Evolutionary conservation across 2,888 invertebrate species (phyloP).

Genomic region (Enchytraeus crypticus): DNA sequence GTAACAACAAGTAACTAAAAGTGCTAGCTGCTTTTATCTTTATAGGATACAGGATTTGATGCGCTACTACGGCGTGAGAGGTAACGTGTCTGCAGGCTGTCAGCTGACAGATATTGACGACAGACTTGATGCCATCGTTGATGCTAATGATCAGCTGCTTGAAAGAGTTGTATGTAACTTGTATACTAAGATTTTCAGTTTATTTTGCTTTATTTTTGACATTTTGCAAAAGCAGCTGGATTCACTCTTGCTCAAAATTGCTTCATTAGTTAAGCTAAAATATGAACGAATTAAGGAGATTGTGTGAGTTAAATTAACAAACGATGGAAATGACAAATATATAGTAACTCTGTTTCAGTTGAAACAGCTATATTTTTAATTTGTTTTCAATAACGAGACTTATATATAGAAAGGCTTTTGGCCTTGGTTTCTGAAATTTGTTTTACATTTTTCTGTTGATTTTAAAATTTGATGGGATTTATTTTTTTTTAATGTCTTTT

Average conservation of each 20-base stretch:
- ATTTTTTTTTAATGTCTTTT: neutral
- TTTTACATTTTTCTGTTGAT: neutral
- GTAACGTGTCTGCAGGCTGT: slow-evolving; percentile 22
- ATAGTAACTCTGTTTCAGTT: no score
- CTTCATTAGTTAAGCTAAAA: no score
- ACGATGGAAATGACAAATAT: no score
- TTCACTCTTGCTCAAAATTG: no score
- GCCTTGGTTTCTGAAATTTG: neutral
- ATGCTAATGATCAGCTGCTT: slow-evolving; percentile 72
- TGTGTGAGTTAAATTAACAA: no score
- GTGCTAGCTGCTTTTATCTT: neutral
- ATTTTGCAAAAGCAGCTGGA: no score
- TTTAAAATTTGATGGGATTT: neutral
- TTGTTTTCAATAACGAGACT: no score
- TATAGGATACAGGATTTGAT: slow-evolving; percentile 36
- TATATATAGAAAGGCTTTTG: no score
- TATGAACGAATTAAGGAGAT: no score
- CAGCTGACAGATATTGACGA: slow-evolving; percentile 32
- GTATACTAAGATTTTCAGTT: neutral
- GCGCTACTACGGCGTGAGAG: slow-evolving; percentile 39
- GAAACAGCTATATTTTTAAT: no score
- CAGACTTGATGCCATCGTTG: slow-evolving; percentile 66
- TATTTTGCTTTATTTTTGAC: no score
- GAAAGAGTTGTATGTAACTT: slow-evolving; percentile 64
- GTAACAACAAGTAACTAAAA: no score